Base-by-base conservation (phyloP, 2,113 vertebrate genomes). In the Pandion haliaetus region DNA sequence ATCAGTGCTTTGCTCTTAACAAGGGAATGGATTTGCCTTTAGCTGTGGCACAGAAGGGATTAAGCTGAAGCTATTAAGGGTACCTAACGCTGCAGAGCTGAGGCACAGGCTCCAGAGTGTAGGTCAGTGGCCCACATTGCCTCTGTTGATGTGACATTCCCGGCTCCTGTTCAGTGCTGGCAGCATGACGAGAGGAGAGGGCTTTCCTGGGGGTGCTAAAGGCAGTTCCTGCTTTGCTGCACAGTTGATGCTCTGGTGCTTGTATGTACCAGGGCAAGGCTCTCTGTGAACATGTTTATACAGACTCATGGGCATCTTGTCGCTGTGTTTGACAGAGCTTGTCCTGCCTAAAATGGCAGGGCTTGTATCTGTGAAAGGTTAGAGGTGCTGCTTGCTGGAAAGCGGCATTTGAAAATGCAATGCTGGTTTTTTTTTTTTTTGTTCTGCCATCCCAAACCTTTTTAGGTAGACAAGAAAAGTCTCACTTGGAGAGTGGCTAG, bases 151-250 rank as follows among this genome's bases (percentile, higher is more conserved):
- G 31, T 54, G 78, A 77, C 3, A 0, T 76, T 86, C 62, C 66
- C 0, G 0, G 34, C 44, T 93, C 45, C 70, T 61, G 65, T 70
- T 86, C 1, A 0, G 26, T 58, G 34, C 72, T 83, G 85, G 32
- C 67, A 86, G 63, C 23, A 3, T 38, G 69, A 63, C 8, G 7
- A 59, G 38, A 66, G 32, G 52, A 54, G 44, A 82, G 52, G 32
- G 18, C 59, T 93, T 80, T 80, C 24, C 17, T 7, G 13, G 45
- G 44, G 34, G 32, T 63, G 47, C 54, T 69, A 25, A 84, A 82
- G 86, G 24, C 70, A 92, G n/a, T 31, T 73, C 69, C 34, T 73
- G 49, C 76, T 80, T 69, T 89, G 62, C 67, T 86, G 61, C 25
- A 17, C 2, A 1, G 57, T 31, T 44, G 52, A 36, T 83, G 38